phyloP scores from a whole-genome alignment of 92 coral and sea anemone genomes.

The Parazoanthus darwini region DNA sequence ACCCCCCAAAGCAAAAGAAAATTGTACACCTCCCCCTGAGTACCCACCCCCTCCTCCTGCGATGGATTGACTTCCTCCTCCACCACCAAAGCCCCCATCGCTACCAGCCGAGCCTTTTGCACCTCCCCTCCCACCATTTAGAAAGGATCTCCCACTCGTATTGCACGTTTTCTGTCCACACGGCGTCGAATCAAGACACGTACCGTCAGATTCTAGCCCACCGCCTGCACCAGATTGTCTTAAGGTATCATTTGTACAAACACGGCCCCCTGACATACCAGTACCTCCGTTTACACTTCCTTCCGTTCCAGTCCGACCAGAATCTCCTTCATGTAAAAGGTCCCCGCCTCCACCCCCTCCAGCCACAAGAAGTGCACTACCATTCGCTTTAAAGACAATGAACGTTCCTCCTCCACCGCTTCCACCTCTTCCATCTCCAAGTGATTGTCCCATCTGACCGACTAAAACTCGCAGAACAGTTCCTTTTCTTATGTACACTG shows the following conservation, averaged over 20 bases:
- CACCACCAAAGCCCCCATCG: slow-evolving; percentile 40
- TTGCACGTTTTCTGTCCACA: background rate
- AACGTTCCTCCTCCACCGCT: slow-evolving; percentile 41
- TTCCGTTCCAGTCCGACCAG: background rate
- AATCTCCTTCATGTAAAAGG: background rate
- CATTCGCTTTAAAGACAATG: slow-evolving; percentile 5
- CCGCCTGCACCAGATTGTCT: slow-evolving; percentile 32
- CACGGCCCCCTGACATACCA: slow-evolving; percentile 24
- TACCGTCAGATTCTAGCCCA: slow-evolving; percentile 6
- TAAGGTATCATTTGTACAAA: background rate
- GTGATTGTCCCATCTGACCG: slow-evolving; percentile 28
- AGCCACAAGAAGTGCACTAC: slow-evolving; percentile 29
- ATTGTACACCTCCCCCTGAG: slow-evolving; percentile 28
- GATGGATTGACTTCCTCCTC: background rate
- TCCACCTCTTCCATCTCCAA: background rate
- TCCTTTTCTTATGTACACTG: slow-evolving; percentile 14
- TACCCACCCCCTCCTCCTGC: slow-evolving; percentile 40
- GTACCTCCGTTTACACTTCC: slow-evolving; percentile 35
- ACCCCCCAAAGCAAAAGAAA: background rate
- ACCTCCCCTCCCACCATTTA: slow-evolving; percentile 32
- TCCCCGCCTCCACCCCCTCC: slow-evolving; percentile 43
- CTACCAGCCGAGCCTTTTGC: background rate
- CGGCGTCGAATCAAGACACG: background rate
- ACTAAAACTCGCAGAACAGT: slow-evolving; percentile 13
- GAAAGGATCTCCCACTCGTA: slow-evolving; percentile 23